These are phyloP conservation scores for Nephrocerus scutellatus DNA, from an alignment of 2,888 invertebrate genomes.

Conservation along the genomic window DNA sequence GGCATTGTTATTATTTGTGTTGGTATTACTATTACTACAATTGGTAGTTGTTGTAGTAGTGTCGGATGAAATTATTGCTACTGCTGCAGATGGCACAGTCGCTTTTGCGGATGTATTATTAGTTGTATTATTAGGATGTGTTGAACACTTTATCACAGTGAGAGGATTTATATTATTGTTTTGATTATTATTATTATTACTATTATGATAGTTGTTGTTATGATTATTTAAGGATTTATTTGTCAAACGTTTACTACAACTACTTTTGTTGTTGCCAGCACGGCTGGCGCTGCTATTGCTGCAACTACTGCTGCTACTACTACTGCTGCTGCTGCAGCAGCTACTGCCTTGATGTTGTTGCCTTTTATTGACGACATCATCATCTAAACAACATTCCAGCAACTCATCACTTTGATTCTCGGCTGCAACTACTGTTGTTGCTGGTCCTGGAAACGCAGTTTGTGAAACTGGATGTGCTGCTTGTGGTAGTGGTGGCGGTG, in stretches of 20 bases:
- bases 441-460: constrained; percentile 22
- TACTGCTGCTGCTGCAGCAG: constrained; percentile 25
- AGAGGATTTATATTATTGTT: constrained; percentile 43
- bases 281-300: constrained; percentile 28
- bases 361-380: constrained; percentile 17
- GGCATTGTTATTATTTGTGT: constrained; percentile 15
- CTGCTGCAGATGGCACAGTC: constrained; percentile 19
- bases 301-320: constrained; percentile 40
- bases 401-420: constrained; percentile 19
- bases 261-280: constrained; percentile 39
- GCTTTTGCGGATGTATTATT: constrained; percentile 28
- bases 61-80: constrained; percentile 21
- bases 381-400: constrained; percentile 23
- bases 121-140: constrained; percentile 43
- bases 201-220: constrained; percentile 25
- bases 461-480: constrained; percentile 18
- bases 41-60: constrained; percentile 15
- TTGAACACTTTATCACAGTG: constrained; percentile 49
- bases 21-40: constrained; percentile 18
- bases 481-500: constrained; percentile 19
- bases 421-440: constrained; percentile 24
- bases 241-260: constrained; percentile 28
- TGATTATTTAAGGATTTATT: constrained; percentile 43
- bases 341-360: constrained; percentile 27
- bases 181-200: constrained; percentile 36